Conservation (phyloP, 2,797 vertebrate species). For the Sebastiscus tertius region DNA sequence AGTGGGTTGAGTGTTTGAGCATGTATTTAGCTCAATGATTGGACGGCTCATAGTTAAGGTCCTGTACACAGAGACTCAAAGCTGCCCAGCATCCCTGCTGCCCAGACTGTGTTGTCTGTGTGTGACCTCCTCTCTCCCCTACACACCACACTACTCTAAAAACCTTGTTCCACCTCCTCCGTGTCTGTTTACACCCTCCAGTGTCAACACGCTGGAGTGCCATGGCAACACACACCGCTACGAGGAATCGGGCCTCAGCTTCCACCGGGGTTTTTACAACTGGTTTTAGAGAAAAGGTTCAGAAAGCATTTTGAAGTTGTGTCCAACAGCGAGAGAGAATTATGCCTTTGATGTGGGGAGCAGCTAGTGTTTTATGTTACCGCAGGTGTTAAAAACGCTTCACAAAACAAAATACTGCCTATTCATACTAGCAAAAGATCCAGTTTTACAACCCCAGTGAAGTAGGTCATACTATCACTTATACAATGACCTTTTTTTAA, state of each 20-base stretch:
- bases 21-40: neutral
- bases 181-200: conserved; percentile 70
- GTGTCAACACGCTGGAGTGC: conserved; percentile 64
- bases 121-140: conserved; percentile 32
- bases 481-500: neutral
- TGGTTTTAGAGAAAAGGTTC: conserved; percentile 21
- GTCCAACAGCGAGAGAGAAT: conserved; percentile 55
- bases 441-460: conserved; percentile 16
- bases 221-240: conserved; percentile 66
- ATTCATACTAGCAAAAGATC: conserved; percentile 23
- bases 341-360: conserved; percentile 68
- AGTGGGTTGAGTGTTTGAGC: neutral
- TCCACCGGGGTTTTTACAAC: conserved; percentile 55
- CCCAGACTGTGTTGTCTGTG: conserved; percentile 34
- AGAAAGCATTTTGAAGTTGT: conserved; percentile 56
- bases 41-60: neutral
- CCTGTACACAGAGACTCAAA: neutral
- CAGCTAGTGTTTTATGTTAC: conserved; percentile 49
- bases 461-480: conserved; percentile 11
- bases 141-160: conserved; percentile 26
- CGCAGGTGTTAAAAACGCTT: conserved; percentile 58
- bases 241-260: conserved; percentile 26
- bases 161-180: conserved; percentile 52
- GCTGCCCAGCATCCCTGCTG: neutral
- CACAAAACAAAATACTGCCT: conserved; percentile 38